Conservation (phyloP, 1,140 invertebrate species). For the Calliphora vicina region DNA sequence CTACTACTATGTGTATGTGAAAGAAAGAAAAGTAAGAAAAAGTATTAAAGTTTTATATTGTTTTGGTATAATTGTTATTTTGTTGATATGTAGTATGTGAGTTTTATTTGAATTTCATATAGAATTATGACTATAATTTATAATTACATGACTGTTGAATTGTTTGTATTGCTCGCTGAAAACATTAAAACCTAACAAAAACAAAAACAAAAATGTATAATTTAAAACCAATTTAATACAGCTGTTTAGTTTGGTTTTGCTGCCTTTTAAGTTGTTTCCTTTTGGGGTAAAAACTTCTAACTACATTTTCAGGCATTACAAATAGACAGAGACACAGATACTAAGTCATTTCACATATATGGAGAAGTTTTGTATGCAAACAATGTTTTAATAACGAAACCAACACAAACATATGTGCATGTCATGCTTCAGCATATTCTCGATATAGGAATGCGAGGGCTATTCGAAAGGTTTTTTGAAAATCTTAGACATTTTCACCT, state of each 20-base stretch:
- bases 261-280: neutral
- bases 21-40: too few species aligned
- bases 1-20: too few species aligned
- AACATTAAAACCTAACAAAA: too few species aligned
- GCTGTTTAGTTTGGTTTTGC: neutral
- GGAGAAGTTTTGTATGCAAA: neutral
- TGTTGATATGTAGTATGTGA: too few species aligned
- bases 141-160: neutral
- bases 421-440: too few species aligned
- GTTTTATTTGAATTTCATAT: too few species aligned
- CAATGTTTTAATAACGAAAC: conserved; percentile 3
- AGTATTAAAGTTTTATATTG: too few species aligned
- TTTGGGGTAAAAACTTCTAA: neutral
- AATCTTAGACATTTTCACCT: too few species aligned
- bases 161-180: neutral
- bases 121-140: neutral
- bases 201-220: neutral
- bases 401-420: neutral
- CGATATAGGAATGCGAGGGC: neutral
- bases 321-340: neutral
- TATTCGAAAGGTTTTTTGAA: too few species aligned
- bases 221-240: neutral
- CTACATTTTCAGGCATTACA: neutral
- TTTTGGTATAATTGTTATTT: too few species aligned
- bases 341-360: neutral